Evolutionary conservation across 1,140 invertebrate species (phyloP).

Genomic region (Carcinoscorpius rotundicauda): DNA sequence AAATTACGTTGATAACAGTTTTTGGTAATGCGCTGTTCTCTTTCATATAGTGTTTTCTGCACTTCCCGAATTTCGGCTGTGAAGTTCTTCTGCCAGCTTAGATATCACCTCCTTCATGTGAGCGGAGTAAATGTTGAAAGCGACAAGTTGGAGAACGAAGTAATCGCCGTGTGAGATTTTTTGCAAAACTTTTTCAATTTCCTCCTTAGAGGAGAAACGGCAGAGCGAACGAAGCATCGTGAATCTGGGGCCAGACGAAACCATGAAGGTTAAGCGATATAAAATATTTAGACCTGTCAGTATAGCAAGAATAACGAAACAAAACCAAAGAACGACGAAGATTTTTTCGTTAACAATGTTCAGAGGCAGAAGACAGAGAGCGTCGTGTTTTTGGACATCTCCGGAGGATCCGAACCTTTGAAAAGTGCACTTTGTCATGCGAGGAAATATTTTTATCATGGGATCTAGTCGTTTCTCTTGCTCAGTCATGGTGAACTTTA

Average conservation of each 20-base stretch:
- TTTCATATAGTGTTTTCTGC: too few species aligned
- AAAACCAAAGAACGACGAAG: conserved; percentile 28
- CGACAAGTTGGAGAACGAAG: conserved; percentile 16
- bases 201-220: conserved; percentile 34
- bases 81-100: background rate
- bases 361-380: conserved; percentile 36
- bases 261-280: conserved; percentile 33
- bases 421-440: conserved; percentile 27
- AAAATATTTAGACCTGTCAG: conserved; percentile 24
- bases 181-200: conserved; percentile 54
- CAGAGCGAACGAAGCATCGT: conserved; percentile 20
- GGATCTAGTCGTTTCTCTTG: conserved; percentile 22
- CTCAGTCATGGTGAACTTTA: conserved; percentile 63
- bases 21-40: too few species aligned
- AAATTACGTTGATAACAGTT: too few species aligned
- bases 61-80: too few species aligned
- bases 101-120: background rate
- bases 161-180: conserved; percentile 21
- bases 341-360: conserved; percentile 41
- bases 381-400: conserved; percentile 30
- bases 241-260: conserved; percentile 34
- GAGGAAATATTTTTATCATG: conserved; percentile 26
- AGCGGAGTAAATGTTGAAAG: background rate
- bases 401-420: conserved; percentile 26
- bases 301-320: conserved; percentile 25